A percentile compares a stretch with the other conserved stretches of the same genome.
phyloP scores from a whole-genome alignment of 2,888 invertebrate species.

The Tipula vernalis region DNA sequence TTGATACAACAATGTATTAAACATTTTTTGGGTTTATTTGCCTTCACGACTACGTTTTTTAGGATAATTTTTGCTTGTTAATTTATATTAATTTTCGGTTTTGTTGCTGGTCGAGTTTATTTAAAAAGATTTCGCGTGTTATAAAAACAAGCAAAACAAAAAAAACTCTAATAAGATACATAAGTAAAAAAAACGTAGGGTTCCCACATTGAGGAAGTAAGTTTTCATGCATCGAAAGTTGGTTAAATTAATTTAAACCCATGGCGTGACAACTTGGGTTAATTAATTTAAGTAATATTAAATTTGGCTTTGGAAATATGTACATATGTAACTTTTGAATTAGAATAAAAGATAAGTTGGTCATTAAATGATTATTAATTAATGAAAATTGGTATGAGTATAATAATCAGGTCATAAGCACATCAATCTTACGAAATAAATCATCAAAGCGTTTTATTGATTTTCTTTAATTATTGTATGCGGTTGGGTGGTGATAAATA shows the following conservation, averaged over 20 bases:
- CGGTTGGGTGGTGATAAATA: no score
- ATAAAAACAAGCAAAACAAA: neutral
- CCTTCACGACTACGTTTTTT: neutral
- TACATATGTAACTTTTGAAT: neutral
- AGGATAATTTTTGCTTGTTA: neutral
- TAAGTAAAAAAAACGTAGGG: neutral
- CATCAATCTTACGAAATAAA: no score
- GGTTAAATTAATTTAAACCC: neutral
- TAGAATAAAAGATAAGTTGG: no score
- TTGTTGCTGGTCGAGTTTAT: neutral
- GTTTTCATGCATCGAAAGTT: neutral
- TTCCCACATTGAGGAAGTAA: neutral
- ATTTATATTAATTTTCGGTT: neutral
- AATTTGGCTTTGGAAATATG: neutral
- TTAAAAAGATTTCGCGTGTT: neutral
- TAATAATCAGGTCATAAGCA: no score
- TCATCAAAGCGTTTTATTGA: no score
- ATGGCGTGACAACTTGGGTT: no score
- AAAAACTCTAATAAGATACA: neutral
- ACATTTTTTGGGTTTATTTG: neutral
- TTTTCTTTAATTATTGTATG: no score
- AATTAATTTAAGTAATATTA: neutral
- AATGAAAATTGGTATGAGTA: neutral
- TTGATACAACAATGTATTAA: neutral
- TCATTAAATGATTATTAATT: neutral